Evolutionary conservation across 2,113 vertebrate species (phyloP).

Genomic region (Scomber japonicus): DNA sequence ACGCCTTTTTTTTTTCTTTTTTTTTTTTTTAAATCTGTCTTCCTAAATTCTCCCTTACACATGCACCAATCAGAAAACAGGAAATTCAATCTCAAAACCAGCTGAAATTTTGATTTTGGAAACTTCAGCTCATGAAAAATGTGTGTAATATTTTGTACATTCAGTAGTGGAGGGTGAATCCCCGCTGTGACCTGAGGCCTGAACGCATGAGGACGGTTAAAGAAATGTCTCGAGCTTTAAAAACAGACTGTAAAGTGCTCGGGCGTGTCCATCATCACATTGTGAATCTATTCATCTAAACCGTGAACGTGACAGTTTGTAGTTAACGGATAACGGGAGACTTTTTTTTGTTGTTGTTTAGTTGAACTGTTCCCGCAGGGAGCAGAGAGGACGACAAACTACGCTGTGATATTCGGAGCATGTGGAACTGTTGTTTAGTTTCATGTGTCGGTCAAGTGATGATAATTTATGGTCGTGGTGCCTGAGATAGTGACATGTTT

Average conservation of each 20-base stretch:
- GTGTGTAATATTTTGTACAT: not conserved
- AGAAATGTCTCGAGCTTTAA: slow-evolving; percentile 15
- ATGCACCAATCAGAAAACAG: too few relatives aligned
- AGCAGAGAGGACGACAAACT: not conserved
- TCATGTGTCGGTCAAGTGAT: slow-evolving; percentile 59
- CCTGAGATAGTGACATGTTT: slow-evolving; percentile 68
- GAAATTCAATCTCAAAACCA: not conserved
- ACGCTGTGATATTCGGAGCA: slow-evolving; percentile 54
- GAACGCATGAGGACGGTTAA: not conserved
- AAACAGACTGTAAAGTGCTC: not conserved
- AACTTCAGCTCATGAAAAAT: not conserved
- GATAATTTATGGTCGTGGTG: slow-evolving; percentile 70
- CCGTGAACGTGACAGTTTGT: not conserved
- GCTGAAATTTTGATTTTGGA: not conserved
- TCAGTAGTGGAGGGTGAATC: not conserved
- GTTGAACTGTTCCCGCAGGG: not conserved
- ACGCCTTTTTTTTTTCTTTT: too few relatives aligned
- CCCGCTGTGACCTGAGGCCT: slow-evolving; percentile 35
- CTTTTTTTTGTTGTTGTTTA: not conserved
- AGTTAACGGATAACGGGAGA: not conserved
- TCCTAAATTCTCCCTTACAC: too few relatives aligned
- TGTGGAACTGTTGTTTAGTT: slow-evolving; percentile 62
- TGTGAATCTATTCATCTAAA: slow-evolving; percentile 7
- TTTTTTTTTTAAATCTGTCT: too few relatives aligned
- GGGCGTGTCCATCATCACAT: slow-evolving; percentile 16